These are phyloP conservation scores for Branchinecta lynchi DNA, from an alignment of 1,140 invertebrate genomes.

Conservation along the genomic window DNA sequence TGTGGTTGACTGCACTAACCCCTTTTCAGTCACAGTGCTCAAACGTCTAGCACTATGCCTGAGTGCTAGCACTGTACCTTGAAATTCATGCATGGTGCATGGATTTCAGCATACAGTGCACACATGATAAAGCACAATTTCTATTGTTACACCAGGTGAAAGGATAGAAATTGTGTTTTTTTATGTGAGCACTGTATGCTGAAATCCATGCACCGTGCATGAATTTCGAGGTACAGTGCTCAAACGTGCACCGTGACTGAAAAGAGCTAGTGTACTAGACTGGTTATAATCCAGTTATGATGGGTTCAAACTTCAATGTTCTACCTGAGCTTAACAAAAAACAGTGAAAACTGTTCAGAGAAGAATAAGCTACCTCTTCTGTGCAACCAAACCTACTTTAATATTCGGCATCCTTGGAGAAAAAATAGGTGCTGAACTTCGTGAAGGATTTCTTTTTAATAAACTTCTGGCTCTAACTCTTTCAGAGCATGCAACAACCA, in stretches of 20 bases:
- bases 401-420: not conserved
- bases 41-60: too few species aligned
- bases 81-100: too few species aligned
- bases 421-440: not conserved
- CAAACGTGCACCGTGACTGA: not conserved
- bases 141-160: too few species aligned
- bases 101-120: too few species aligned
- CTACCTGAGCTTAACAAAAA: not conserved
- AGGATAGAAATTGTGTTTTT: too few species aligned
- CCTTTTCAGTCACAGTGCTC: too few species aligned
- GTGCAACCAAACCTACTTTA: not conserved
- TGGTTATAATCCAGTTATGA: not conserved
- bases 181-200: too few species aligned
- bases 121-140: too few species aligned
- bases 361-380: not conserved
- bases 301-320: not conserved
- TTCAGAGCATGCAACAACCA: not conserved
- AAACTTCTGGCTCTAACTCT: conserved; percentile 1
- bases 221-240: not conserved
- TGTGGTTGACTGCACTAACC: too few species aligned
- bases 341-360: not conserved
- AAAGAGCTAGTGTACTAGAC: not conserved
- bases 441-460: not conserved
- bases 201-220: not conserved
- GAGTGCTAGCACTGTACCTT: too few species aligned